Evolutionary conservation across 2,888 invertebrate genomes (phyloP), one percentile per base, ranked within the genome.

Genomic region (Tinea trinotella): DNA sequence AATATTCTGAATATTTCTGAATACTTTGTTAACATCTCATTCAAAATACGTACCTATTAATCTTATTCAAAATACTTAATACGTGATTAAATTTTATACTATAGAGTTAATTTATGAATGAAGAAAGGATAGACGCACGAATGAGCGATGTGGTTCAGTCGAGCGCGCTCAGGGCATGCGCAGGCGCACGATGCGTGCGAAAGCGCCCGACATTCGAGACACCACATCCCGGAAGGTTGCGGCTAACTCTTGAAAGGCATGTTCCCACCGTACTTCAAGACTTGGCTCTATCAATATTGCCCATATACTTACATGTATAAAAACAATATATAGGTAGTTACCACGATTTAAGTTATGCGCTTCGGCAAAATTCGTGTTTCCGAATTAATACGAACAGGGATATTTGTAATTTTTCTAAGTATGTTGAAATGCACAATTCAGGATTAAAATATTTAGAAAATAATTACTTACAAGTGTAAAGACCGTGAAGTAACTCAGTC

Each of bases 171-270:
- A 59, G 70, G 68, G 74, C 67, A 68, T 75, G 40, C 17, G 22
- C n/a, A 15, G 10, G 7, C 7, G 12, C 22, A 24, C 12, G 50
- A 24, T 52, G 75, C 79, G 73, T 79, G 81, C 82, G 80, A 81
- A 81, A 75, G 76, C 64, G 56, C 58, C 58, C 64, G 81, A 74
- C 73, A 80, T 67, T 67, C 67, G 80, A 79, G 70, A 69, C 78
- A 70, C 78, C 74, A 86, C 86, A 86, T 87, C 87, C 87, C 86
- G 86, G 87, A 87, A 81, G 75, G 71, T 66, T 84, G 78, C 64
- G 78, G 77, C 74, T 15, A 15, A 35, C 36, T 22, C 50, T 48
- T 19, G n/a, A 48, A 10, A 48, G 18, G 19, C 24, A 24, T 24
- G 34, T 40, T 53, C 53, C 53, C 53, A 53, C 53, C 50, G 50